Conservation (phyloP, 2,888 invertebrate genomes). For the Parelbella ahira region DNA sequence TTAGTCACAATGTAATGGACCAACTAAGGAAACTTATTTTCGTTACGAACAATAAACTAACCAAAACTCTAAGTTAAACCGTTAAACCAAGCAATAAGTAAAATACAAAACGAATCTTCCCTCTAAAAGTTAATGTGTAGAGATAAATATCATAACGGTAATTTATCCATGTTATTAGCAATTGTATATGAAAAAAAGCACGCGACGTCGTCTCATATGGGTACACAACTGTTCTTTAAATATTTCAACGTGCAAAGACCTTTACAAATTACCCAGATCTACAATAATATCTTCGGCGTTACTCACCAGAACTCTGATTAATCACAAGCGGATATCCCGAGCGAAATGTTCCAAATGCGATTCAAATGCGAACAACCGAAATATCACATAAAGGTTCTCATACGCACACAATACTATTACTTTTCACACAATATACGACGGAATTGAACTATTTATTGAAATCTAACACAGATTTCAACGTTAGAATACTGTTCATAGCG, state of each 20-base stretch:
- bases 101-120: too few species aligned
- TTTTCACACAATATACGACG: constrained; percentile 62
- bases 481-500: constrained; percentile 29
- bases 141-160: background rate
- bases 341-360: constrained; percentile 17
- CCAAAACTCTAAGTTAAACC: too few species aligned
- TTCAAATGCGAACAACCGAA: constrained; percentile 62
- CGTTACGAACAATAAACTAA: too few species aligned
- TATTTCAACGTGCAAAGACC: constrained; percentile 21
- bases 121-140: too few species aligned
- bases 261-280: constrained; percentile 12
- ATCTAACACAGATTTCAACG: constrained; percentile 43
- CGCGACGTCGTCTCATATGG: constrained; percentile 5
- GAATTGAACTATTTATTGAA: constrained; percentile 45
- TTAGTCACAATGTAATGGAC: too few species aligned
- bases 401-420: constrained; percentile 59
- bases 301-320: constrained; percentile 21
- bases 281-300: constrained; percentile 13
- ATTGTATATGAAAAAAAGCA: background rate
- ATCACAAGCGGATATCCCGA: constrained; percentile 18
- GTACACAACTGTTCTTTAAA: constrained; percentile 20
- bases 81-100: too few species aligned
- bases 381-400: constrained; percentile 60
- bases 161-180: background rate
- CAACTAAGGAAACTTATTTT: too few species aligned